Conservation (phyloP, 2,797 vertebrate genomes). For the Myiothlypis chrysogaster region DNA sequence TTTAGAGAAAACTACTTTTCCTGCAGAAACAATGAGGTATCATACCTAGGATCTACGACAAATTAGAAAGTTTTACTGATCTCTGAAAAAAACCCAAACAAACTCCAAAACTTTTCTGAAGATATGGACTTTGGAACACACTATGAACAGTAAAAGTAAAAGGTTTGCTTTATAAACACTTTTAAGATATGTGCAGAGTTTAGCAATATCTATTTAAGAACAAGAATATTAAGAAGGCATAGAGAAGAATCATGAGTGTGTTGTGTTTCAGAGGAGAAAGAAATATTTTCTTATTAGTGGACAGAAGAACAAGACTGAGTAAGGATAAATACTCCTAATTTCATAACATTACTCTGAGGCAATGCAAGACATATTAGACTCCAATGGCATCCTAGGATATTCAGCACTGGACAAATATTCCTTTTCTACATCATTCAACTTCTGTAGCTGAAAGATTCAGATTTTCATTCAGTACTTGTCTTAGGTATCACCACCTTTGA, state of each 20-base stretch:
- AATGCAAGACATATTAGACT: background rate
- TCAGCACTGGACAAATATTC: background rate
- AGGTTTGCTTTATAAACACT: background rate
- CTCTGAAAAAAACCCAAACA: background rate
- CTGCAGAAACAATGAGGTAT: background rate
- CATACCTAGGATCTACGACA: background rate
- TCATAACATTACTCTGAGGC: background rate
- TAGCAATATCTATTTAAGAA: background rate
- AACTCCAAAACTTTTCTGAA: background rate
- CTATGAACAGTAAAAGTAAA: background rate
- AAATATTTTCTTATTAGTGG: background rate
- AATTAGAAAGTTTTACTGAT: background rate
- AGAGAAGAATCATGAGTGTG: background rate
- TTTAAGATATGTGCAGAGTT: background rate
- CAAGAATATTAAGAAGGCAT: background rate
- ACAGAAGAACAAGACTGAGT: background rate
- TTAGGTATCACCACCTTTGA: background rate
- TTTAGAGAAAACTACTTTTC: background rate
- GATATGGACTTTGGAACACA: accelerated
- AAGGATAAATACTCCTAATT: background rate
- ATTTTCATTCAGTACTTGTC: accelerated
- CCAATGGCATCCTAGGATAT: background rate
- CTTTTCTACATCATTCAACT: background rate
- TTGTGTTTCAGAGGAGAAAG: background rate
- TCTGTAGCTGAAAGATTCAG: background rate